A percentile compares a stretch with the other conserved stretches of the same genome.
phyloP scores from a whole-genome alignment of 1,140 invertebrate genomes.

The Drosophila quadrilineata region DNA sequence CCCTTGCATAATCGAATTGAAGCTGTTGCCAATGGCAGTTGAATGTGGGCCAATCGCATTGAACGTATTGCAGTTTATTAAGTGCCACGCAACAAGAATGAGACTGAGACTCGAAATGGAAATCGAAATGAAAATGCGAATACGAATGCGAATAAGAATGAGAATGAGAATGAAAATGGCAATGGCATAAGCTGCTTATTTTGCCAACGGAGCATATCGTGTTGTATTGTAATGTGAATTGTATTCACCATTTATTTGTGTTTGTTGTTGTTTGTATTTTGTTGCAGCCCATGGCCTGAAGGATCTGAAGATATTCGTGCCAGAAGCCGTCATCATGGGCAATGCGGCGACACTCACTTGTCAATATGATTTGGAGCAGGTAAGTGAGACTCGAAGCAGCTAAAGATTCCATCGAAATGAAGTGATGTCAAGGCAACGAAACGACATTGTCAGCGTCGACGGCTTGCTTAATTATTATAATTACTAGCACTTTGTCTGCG shows the following conservation, averaged over 20 bases:
- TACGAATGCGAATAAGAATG: not conserved
- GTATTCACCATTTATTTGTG: slow-evolving; percentile 7
- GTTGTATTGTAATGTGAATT: slow-evolving; percentile 33
- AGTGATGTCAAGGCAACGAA: slow-evolving; percentile 8
- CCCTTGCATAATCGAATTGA: slow-evolving; percentile 58
- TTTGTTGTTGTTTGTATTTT: not conserved
- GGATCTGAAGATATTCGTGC: slow-evolving; percentile 88
- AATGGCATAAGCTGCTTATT: slow-evolving; percentile 42
- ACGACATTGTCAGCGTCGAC: slow-evolving; percentile 44
- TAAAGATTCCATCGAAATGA: not conserved
- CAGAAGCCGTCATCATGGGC: slow-evolving; percentile 87
- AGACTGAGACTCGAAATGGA: not conserved
- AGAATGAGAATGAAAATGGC: not conserved
- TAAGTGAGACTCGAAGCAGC: slow-evolving; percentile 59
- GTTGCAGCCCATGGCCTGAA: slow-evolving; percentile 83
- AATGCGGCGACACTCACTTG: slow-evolving; percentile 88
- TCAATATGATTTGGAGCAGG: slow-evolving; percentile 89
- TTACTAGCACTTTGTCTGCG: slow-evolving; percentile 73
- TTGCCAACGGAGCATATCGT: too few relatives aligned
- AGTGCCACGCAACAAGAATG: not conserved
- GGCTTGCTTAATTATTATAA: slow-evolving; percentile 76
- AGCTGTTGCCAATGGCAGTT: slow-evolving; percentile 20
- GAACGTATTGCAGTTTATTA: slow-evolving; percentile 24
- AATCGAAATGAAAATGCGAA: not conserved
- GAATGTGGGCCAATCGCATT: not conserved